A percentile compares a stretch with the other conserved stretches of the same genome.
Conservation (phyloP, 2,797 vertebrate species). For the Typhlichthys subterraneus region DNA sequence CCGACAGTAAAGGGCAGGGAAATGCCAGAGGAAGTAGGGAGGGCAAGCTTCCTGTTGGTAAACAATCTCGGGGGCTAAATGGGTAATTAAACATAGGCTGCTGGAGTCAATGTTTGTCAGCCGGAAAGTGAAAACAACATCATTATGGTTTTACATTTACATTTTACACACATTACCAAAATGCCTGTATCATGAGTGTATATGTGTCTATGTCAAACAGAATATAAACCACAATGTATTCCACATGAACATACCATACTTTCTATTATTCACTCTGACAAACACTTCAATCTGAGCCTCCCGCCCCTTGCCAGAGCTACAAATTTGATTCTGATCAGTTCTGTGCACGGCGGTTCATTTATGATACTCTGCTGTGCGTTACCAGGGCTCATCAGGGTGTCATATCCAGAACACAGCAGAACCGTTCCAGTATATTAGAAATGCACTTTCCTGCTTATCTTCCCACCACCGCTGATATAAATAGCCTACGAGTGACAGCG, state of each 20-base stretch:
- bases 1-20: conserved; percentile 67
- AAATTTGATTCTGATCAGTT: conserved; percentile 28
- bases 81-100: conserved; percentile 58
- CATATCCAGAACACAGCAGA: not conserved
- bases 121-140: not conserved
- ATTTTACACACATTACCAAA: not conserved
- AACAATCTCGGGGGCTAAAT: conserved; percentile 71
- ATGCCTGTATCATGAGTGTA: not conserved
- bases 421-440: conserved; percentile 50
- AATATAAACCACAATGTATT: too few relatives aligned
- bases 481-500: conserved; percentile 28
- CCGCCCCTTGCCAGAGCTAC: not conserved
- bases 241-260: too few relatives aligned
- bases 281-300: conserved; percentile 37
- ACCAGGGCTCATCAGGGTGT: conserved; percentile 1
- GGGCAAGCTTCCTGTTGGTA: conserved; percentile 74
- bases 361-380: conserved; percentile 13
- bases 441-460: conserved; percentile 14
- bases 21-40: conserved; percentile 70
- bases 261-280: not conserved
- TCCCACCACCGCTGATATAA: conserved; percentile 33
- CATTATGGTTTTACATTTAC: too few relatives aligned
- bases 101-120: conserved; percentile 10
- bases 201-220: not conserved
- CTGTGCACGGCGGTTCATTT: conserved; percentile 18